A percentile compares a stretch with the other conserved stretches of the same genome.
Evolutionary conservation across 2,888 invertebrate genomes (phyloP).

Genomic region (Rhyacophila evoluta): DNA sequence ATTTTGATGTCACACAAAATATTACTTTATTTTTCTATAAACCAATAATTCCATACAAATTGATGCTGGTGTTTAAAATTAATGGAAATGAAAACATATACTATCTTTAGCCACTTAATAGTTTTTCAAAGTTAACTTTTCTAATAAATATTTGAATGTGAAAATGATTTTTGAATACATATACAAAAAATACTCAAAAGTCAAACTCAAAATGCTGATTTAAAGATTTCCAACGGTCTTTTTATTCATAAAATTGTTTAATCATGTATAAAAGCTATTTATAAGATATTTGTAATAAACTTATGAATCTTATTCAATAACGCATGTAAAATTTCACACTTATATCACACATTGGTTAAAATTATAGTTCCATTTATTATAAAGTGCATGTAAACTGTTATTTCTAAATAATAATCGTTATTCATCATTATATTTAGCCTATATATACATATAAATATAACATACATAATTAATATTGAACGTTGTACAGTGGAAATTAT

Average conservation of each 20-base stretch:
- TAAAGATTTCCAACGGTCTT: background rate
- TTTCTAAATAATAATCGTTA: constrained; percentile 31
- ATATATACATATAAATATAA: constrained; percentile 34
- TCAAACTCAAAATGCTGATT: background rate
- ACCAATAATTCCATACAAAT: too few relatives aligned
- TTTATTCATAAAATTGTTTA: background rate
- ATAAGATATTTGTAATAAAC: constrained; percentile 16
- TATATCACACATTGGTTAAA: constrained; percentile 28
- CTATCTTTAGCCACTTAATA: too few relatives aligned
- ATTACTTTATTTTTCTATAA: too few relatives aligned
- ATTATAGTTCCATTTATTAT: constrained; percentile 11
- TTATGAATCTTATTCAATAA: constrained; percentile 31
- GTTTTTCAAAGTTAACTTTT: too few relatives aligned
- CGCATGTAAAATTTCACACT: constrained; percentile 27
- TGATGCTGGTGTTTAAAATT: too few relatives aligned
- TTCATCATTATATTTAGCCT: constrained; percentile 34
- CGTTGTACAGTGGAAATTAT: constrained; percentile 51
- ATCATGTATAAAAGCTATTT: background rate
- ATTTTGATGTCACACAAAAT: too few relatives aligned
- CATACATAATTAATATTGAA: constrained; percentile 31
- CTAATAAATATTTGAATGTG: background rate
- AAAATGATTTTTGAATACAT: background rate
- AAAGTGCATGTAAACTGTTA: constrained; percentile 42
- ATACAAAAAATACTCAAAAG: background rate
- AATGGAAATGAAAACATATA: too few relatives aligned